These are phyloP conservation scores for Bucco capensis DNA, from an alignment of 2,113 vertebrate genomes.

Conservation along the genomic window DNA sequence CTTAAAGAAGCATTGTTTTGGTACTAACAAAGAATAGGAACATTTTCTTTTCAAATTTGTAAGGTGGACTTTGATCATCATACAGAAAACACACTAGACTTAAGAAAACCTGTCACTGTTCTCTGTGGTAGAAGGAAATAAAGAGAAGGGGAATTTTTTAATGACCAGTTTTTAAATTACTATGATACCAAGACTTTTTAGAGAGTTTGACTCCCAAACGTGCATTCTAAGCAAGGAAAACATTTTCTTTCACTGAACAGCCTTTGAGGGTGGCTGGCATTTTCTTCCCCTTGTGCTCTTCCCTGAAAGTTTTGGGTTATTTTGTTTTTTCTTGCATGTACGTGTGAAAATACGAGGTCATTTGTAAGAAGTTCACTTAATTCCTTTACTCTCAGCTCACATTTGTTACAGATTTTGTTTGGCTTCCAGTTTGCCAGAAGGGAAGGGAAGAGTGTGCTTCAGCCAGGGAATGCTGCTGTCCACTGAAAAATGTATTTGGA, in stretches of 20 bases:
- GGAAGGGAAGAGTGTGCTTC: slow-evolving; percentile 32
- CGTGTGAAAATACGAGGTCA: slow-evolving; percentile 21
- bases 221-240: slow-evolving; percentile 27
- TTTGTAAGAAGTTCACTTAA: slow-evolving; percentile 47
- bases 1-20: slow-evolving; percentile 13
- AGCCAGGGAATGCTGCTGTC: slow-evolving; percentile 65
- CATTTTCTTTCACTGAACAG: neutral
- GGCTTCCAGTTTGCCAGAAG: slow-evolving; percentile 44
- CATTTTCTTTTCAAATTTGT: slow-evolving; percentile 41
- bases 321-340: neutral
- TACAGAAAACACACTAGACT: slow-evolving; percentile 59
- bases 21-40: neutral
- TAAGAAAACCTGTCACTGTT: slow-evolving; percentile 9
- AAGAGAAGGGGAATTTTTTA: neutral
- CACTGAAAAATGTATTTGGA: slow-evolving; percentile 63
- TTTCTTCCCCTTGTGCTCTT: neutral
- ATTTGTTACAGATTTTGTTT: slow-evolving; percentile 58
- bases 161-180: neutral
- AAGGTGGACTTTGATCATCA: slow-evolving; percentile 19
- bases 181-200: slow-evolving; percentile 20
- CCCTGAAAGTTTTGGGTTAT: neutral
- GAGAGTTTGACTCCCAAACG: neutral
- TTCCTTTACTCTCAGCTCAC: slow-evolving; percentile 38
- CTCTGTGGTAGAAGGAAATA: slow-evolving; percentile 13
- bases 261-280: neutral